Percentiles rank a stretch among this genome's conserved stretches.
These are phyloP conservation scores for Aeoliscus strigatus DNA, from an alignment of 2,797 vertebrate species.

Conservation along the genomic window DNA sequence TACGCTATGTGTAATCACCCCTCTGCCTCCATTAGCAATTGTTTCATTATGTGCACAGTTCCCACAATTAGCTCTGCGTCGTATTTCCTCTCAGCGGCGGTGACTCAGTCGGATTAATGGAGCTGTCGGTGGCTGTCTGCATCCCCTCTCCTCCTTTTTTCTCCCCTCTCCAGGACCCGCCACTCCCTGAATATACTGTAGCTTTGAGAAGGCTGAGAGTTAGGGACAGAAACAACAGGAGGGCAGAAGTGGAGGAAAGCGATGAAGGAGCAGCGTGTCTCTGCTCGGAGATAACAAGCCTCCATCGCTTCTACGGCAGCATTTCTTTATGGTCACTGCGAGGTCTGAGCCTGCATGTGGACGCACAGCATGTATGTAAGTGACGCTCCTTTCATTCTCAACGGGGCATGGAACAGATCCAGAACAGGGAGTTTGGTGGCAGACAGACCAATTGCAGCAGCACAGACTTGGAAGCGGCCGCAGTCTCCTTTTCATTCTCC, in stretches of 20 bases:
- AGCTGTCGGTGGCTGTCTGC: constrained; percentile 26
- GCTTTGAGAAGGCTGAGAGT: constrained; percentile 29
- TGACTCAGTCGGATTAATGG: constrained; percentile 28
- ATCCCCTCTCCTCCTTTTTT: constrained; percentile 23
- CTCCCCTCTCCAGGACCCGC: constrained; percentile 20
- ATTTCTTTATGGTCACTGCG: too few species aligned
- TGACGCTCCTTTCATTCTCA: too few species aligned
- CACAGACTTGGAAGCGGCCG: constrained; percentile 2
- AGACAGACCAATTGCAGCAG: too few species aligned
- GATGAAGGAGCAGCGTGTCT: too few species aligned
- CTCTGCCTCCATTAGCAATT: constrained; percentile 57
- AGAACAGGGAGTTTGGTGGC: too few species aligned
- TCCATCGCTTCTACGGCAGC: too few species aligned
- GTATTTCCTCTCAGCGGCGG: constrained; percentile 60
- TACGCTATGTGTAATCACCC: constrained; percentile 50
- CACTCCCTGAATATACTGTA: constrained; percentile 46
- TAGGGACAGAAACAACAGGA: constrained; percentile 1
- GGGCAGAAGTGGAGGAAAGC: constrained; percentile 9
- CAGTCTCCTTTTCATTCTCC: constrained; percentile 15
- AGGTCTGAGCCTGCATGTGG: too few species aligned
- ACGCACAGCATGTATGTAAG: too few species aligned
- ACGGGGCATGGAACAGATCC: too few species aligned
- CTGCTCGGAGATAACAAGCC: too few species aligned
- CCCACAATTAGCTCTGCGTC: constrained; percentile 74
- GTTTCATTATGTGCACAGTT: constrained; percentile 72